Percentiles rank a stretch among this genome's conserved stretches.
These are phyloP conservation scores for Eretmocerus hayati DNA, from an alignment of 2,888 invertebrate species.

Conservation along the genomic window DNA sequence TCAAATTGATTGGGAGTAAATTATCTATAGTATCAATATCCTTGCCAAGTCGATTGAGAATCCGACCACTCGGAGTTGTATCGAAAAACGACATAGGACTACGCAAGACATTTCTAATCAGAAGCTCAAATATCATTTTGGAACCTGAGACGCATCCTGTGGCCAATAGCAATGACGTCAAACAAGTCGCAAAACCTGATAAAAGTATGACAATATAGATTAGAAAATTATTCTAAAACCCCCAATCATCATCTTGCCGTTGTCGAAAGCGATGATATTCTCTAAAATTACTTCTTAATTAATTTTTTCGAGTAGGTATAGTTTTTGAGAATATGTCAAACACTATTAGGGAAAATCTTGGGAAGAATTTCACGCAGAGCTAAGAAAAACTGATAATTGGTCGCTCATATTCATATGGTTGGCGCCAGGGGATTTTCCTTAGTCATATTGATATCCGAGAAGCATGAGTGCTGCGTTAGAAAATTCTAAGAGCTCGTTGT, in stretches of 20 bases:
- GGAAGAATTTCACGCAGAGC: no score
- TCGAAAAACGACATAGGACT: conserved; percentile 66
- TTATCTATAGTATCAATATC: conserved; percentile 62
- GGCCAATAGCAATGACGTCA: not conserved
- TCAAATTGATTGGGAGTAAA: conserved; percentile 52
- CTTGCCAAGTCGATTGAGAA: conserved; percentile 63
- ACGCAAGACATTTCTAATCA: conserved; percentile 54
- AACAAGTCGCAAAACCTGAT: not conserved
- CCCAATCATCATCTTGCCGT: not conserved
- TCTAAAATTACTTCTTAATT: not conserved
- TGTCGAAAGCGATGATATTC: not conserved
- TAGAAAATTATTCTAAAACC: not conserved
- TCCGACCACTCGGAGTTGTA: conserved; percentile 60
- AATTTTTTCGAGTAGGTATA: no score
- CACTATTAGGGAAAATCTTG: no score
- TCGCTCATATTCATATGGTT: no score
- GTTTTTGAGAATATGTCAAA: no score
- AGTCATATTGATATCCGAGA: no score
- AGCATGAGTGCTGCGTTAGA: no score
- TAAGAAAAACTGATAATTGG: no score
- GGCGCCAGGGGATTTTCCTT: no score
- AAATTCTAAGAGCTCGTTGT: not conserved
- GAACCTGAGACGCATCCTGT: conserved; percentile 52
- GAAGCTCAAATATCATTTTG: conserved; percentile 52
- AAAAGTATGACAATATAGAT: not conserved